Evolutionary conservation across 2,797 vertebrate species (phyloP).

Genomic region (Galago senegalensis): DNA sequence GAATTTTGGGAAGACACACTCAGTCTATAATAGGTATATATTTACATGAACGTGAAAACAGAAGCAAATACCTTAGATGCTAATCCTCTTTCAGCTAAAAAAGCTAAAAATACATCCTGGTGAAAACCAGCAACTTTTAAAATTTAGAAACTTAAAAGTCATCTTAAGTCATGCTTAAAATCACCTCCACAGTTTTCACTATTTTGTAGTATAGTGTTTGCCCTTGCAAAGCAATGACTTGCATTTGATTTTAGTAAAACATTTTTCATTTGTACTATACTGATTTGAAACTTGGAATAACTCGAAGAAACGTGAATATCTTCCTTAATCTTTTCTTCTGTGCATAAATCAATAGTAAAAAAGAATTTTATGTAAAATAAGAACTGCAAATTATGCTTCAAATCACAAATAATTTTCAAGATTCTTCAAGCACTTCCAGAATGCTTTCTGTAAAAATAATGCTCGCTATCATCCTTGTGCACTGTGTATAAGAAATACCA

Average conservation of each 20-base stretch:
- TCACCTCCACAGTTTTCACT: constrained; percentile 44
- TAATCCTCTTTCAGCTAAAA: constrained; percentile 39
- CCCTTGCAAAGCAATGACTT: background rate
- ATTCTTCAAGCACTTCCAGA: background rate
- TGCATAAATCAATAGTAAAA: constrained; percentile 30
- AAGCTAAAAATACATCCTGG: constrained; percentile 49
- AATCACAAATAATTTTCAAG: constrained; percentile 46
- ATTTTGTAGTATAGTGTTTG: constrained; percentile 36
- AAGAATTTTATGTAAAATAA: constrained; percentile 20
- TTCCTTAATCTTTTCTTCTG: constrained; percentile 16
- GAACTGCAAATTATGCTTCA: constrained; percentile 15
- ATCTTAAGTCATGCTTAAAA: constrained; percentile 51
- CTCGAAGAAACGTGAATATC: background rate
- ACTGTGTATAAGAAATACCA: background rate
- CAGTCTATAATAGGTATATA: background rate
- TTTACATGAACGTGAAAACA: constrained; percentile 43
- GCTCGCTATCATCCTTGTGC: background rate
- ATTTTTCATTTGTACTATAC: constrained; percentile 19
- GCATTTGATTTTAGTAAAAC: constrained; percentile 39
- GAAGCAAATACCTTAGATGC: constrained; percentile 16
- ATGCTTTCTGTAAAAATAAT: constrained; percentile 29
- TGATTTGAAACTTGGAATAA: constrained; percentile 52
- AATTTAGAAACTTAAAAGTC: constrained; percentile 12
- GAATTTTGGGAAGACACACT: background rate
- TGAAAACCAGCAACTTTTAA: constrained; percentile 44